These are phyloP conservation scores for Lapara coniferarum DNA, from an alignment of 2,888 invertebrate genomes.

Conservation along the genomic window DNA sequence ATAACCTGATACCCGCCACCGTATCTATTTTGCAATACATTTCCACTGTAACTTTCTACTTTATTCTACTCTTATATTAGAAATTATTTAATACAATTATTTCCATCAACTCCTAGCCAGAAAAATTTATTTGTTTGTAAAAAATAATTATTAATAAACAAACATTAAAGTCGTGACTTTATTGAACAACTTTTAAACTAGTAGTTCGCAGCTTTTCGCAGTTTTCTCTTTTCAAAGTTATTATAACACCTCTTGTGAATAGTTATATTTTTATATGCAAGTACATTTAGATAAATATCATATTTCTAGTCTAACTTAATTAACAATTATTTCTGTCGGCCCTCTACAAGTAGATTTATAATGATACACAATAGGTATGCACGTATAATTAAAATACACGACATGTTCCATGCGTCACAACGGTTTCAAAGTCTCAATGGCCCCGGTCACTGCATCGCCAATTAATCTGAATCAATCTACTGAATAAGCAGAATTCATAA, in stretches of 20 bases:
- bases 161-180: no score
- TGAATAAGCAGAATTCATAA: background rate
- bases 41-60: slow-evolving; percentile 42
- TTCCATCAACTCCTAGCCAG: no score
- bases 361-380: background rate
- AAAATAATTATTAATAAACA: no score
- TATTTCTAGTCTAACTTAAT: no score
- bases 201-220: no score
- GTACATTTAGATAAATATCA: no score
- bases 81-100: background rate
- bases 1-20: slow-evolving; percentile 30
- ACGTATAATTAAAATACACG: background rate
- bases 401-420: slow-evolving; percentile 19
- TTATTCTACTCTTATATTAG: background rate
- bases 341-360: background rate
- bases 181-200: no score
- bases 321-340: background rate
- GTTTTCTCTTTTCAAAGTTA: no score
- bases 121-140: no score
- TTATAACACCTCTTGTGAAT: no score
- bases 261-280: no score
- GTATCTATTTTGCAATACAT: slow-evolving; percentile 34
- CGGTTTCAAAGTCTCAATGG: slow-evolving; percentile 32
- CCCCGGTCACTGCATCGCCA: slow-evolving; percentile 47
- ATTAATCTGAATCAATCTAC: slow-evolving; percentile 38